Evolutionary conservation across 2,797 vertebrate species (phyloP), one percentile per base, ranked within the genome.

Genomic region (Microcaecilia unicolor): DNA sequence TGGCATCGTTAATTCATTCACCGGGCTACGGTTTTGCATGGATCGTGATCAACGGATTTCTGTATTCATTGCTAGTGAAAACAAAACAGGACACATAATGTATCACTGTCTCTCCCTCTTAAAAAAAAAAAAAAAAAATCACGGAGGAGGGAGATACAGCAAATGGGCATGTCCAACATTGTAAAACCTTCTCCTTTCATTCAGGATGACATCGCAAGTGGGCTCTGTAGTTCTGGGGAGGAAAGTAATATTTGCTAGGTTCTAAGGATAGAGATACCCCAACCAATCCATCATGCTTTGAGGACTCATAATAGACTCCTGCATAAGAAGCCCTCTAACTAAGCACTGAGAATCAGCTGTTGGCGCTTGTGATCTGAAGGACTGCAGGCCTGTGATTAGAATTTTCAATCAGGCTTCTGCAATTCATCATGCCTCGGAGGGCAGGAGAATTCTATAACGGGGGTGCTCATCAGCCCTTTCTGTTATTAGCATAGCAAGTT

Each of bases 331-430:
- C 54, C 63, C 58, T 60, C n/a, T n/a, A n/a, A n/a, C n/a, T 53
- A 26, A 65, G 72, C 56, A 65, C 54, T 46, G 64, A 58, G 64
- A 86, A 88, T 80, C 81, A 76, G 74, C 77, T 80, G 84, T 88
- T 84, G 85, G 30, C 26, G 44, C 61, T 43, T 61, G 72, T 55
- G 67, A 74, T 74, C 78, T 75, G 76, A 79, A 79, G 70, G 70
- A 79, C 67, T 64, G 69, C 51, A 28, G 58, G 49, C 62, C 70
- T 87, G 85, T 89, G 89, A 84, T 81, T 76, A 76, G 86, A 91
- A 90, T 90, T 77, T 77, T 62, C 83, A 89, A 84, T 87, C 72
- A 72, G 68, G 55, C 67, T 65, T 70, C 47, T 55, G 41, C 25
- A 31, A 73, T 71, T 61, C 60, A 62, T 72, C 65, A 57, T 2